Evolutionary conservation across 2,113 vertebrate genomes (phyloP).

Genomic region (Phainopepla nitens): DNA sequence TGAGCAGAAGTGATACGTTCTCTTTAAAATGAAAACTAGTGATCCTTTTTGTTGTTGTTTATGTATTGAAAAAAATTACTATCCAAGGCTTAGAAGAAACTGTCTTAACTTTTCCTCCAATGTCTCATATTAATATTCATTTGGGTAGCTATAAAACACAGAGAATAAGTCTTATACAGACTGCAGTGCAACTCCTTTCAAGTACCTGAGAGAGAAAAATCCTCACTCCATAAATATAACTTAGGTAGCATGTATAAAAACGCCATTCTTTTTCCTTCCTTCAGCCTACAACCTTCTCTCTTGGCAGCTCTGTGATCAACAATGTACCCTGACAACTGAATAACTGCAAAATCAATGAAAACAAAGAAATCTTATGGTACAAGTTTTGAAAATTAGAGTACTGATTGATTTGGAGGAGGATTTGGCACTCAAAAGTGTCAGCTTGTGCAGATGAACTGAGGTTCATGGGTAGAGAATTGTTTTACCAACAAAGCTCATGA

Average conservation of each 20-base stretch:
- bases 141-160: background rate
- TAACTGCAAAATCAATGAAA: slow-evolving; percentile 15
- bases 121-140: slow-evolving; percentile 1
- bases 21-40: background rate
- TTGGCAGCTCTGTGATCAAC: background rate
- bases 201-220: background rate
- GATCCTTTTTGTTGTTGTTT: background rate
- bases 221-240: background rate
- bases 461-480: background rate
- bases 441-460: background rate
- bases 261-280: background rate
- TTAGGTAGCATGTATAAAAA: background rate
- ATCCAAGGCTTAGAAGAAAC: background rate
- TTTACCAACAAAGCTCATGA: background rate
- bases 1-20: slow-evolving; percentile 6
- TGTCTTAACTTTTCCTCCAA: background rate
- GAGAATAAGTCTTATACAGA: background rate
- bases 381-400: background rate
- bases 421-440: background rate
- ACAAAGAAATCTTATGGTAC: background rate
- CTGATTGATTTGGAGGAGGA: background rate
- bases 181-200: background rate
- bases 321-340: background rate
- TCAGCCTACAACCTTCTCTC: background rate
- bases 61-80: background rate